Percentiles rank a stretch among this genome's conserved stretches.
These are phyloP conservation scores for Gyps fulvus DNA, from an alignment of 2,113 vertebrate species.

Conservation along the genomic window DNA sequence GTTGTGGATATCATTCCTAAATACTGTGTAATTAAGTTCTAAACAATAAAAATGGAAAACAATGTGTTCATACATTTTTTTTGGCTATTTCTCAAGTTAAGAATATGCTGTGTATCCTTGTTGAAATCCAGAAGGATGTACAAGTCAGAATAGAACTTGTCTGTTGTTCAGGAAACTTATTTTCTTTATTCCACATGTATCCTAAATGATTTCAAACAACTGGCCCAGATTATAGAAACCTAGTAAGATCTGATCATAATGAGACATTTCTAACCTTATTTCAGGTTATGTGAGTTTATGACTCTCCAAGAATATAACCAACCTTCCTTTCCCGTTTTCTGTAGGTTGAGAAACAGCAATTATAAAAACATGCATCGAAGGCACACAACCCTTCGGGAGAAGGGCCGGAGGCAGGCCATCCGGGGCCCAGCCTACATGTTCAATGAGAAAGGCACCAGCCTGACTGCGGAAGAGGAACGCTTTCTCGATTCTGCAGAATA, in stretches of 20 bases:
- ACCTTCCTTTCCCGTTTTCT: not conserved
- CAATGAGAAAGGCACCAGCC: slow-evolving; percentile 90
- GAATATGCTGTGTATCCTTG: not conserved
- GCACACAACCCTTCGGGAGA: slow-evolving; percentile 92
- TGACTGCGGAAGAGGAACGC: slow-evolving; percentile 90
- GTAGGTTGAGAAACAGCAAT: slow-evolving; percentile 70
- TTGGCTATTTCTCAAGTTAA: not conserved
- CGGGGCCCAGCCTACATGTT: slow-evolving; percentile 98
- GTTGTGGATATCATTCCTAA: not conserved
- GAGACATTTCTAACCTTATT: not conserved
- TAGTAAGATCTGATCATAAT: not conserved
- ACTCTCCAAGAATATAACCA: not conserved
- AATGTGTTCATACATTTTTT: not conserved
- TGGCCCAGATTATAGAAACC: not conserved
- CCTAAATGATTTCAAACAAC: not conserved
- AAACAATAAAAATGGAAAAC: not conserved
- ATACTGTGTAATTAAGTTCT: not conserved
- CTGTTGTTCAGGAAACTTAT: not conserved
- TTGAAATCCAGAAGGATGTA: not conserved
- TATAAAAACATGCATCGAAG: slow-evolving; percentile 88
- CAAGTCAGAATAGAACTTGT: not conserved
- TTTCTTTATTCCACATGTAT: not conserved
- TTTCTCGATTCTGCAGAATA: slow-evolving; percentile 95
- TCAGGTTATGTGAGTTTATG: not conserved
- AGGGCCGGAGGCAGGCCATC: slow-evolving; percentile 93